Evolutionary conservation across 2,113 vertebrate genomes (phyloP), one percentile per base, ranked within the genome.

Genomic region (Vanacampus margaritifer): DNA sequence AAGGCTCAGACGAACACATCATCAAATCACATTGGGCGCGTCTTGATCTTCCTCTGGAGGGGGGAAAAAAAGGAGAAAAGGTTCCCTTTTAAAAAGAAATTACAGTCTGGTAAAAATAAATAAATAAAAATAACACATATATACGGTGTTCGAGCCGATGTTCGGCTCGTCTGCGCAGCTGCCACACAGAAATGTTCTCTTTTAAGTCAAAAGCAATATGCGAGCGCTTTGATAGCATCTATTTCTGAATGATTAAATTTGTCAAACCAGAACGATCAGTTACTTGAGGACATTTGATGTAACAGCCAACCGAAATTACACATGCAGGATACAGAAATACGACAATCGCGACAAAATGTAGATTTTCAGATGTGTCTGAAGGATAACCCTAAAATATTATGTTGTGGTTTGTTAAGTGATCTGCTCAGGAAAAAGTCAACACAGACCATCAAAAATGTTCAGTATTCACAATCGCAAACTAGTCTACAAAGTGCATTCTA

Each of bases 21-120:
- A 77, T 76, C 73, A 86, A 80, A 87, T 86, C 69, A 74, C 48
- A 79, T 72, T 72, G 73, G 72, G 79, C 82, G 82, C 67, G 69
- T 86, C 83, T 79, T 71, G 64, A 79, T 82, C 73, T 78, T 37
- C 19, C 65, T 68, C 67, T 57, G 21, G 58, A 70, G 78, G 78
- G 21, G n/a, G 21, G 7, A 3, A 7, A n/a, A 21, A 48, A 46
- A 46, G 6, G 16, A 72, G 73, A 71, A 73, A 64, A 41, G 28
- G 41, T 3, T 8, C 56, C 12, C 58, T 43, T 73, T 62, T 65
- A 17, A 67, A 73, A 68, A 72, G 43, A 83, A 72, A 80, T 64
- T 56, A 82, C 79, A 79, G 48, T 53, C 68, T 21, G 62, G 32
- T 12, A 16, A 69, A 78, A 79, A 62, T 71, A 77, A 84, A 84